phyloP scores from a whole-genome alignment of 2,888 invertebrate species.

The Protodeltote pygarga region DNA sequence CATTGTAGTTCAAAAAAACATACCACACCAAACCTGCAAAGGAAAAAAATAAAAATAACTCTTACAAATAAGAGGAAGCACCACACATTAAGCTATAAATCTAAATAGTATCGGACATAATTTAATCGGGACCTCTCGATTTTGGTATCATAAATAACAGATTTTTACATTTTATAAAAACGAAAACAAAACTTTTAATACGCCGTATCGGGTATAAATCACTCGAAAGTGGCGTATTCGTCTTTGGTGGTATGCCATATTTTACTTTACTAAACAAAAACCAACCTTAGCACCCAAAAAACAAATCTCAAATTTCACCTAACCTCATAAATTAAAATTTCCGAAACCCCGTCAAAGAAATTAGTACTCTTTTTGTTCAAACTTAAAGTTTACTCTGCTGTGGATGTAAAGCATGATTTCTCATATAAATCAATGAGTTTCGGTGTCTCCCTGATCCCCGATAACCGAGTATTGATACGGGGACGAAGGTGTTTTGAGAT shows the following conservation, averaged over 20 bases:
- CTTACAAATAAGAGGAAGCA: slow-evolving; percentile 72
- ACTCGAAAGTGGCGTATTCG: slow-evolving; percentile 82
- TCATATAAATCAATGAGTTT: slow-evolving; percentile 69
- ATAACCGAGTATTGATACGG: slow-evolving; percentile 66
- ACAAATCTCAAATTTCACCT: slow-evolving; percentile 26
- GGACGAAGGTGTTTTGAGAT: slow-evolving; percentile 65
- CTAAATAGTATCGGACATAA: slow-evolving; percentile 80
- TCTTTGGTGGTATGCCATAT: slow-evolving; percentile 81
- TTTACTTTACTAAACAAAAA: slow-evolving; percentile 24
- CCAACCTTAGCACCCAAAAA: slow-evolving; percentile 2
- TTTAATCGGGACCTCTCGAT: slow-evolving; percentile 85
- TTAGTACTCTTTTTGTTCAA: not conserved
- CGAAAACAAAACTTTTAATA: slow-evolving; percentile 85
- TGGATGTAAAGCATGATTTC: slow-evolving; percentile 49
- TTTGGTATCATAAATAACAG: slow-evolving; percentile 84
- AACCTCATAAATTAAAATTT: slow-evolving; percentile 6
- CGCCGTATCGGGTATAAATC: slow-evolving; percentile 84
- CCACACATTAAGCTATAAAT: slow-evolving; percentile 77
- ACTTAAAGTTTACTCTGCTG: slow-evolving; percentile 30
- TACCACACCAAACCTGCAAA: slow-evolving; percentile 40
- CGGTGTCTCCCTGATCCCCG: slow-evolving; percentile 64
- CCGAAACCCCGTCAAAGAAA: slow-evolving; percentile 12
- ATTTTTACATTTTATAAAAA: slow-evolving; percentile 83
- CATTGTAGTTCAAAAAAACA: slow-evolving; percentile 40
- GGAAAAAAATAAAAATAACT: slow-evolving; percentile 54